phyloP scores from a whole-genome alignment of 92 coral and sea anemone genomes.

The Epizoanthus ramosus region DNA sequence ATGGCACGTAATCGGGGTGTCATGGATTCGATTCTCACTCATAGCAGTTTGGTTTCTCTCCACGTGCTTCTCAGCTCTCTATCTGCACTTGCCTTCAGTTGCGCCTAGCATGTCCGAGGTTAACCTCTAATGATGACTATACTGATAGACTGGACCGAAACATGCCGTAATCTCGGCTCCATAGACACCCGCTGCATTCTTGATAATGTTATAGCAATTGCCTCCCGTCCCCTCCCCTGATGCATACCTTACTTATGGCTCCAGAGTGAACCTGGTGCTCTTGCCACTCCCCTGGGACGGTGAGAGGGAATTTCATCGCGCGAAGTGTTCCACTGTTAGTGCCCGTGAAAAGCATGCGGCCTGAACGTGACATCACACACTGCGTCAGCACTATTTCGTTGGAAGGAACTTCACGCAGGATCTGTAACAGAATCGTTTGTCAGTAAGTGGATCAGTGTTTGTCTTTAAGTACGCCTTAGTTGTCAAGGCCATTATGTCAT shows the following conservation, averaged over 20 bases:
- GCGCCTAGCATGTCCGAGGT: too few relatives aligned
- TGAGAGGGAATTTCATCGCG: slow-evolving; percentile 97
- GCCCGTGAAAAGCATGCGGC: slow-evolving; percentile 95
- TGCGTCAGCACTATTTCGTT: slow-evolving; percentile 89
- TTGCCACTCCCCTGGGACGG: slow-evolving; percentile 99
- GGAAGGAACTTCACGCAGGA: slow-evolving; percentile 96
- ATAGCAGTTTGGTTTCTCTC: too few relatives aligned
- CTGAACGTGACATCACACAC: slow-evolving; percentile 98
- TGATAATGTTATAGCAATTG: too few relatives aligned
- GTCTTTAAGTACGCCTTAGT: neutral
- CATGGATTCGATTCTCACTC: too few relatives aligned
- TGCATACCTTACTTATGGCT: slow-evolving; percentile 85
- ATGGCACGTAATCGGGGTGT: too few relatives aligned
- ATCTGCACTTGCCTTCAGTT: too few relatives aligned
- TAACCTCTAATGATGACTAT: too few relatives aligned
- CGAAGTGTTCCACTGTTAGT: slow-evolving; percentile 93
- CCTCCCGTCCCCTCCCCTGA: slow-evolving; percentile 9
- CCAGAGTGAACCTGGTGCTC: slow-evolving; percentile 98
- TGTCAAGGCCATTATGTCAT: neutral
- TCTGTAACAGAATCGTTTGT: slow-evolving; percentile 51
- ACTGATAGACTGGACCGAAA: too few relatives aligned
- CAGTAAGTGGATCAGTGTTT: neutral
- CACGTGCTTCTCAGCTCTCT: too few relatives aligned
- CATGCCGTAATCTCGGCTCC: too few relatives aligned
- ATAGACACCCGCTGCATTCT: too few relatives aligned